Evolutionary conservation across 2,113 vertebrate genomes (phyloP), one percentile per base, ranked within the genome.

Genomic region (Heterotilapia buettikoferi): DNA sequence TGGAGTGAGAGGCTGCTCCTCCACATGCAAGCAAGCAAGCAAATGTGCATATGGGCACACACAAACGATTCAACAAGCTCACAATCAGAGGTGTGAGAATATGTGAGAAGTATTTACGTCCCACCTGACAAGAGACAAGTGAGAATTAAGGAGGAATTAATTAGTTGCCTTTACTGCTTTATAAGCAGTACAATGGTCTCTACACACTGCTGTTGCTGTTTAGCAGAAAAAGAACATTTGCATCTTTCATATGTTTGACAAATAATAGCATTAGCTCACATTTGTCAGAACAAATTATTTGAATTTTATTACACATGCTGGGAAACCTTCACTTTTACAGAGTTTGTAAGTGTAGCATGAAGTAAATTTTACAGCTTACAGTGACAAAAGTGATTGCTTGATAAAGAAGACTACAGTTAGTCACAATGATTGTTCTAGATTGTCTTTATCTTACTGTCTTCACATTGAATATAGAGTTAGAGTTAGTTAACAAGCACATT

Each of bases 1-100:
- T 90, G 7, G 73, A 18, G 76, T 9, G 68, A 89, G 71, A 80
- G 76, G 86, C 82, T 86, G 80, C 84, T 86, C 87, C 84, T 86
- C 82, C 90, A 90, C 86, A 83, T 84, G 78, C 81, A 89, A 82
- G 78, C 79, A 88, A 80, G 90, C 78, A 83, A 63, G 89, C 85
- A 90, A 90, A 59, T 66, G 47, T 87, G 52, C 45, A 85, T 82
- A 53, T 66, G 12, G 29, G 18, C 52, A 85, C 61, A 78, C 68
- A 73, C 83, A 87, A 82, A 61, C 11, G 4, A 61, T 59, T 90
- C 83, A 88, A 40, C 68, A 88, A 73, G 92, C 89, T 90, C 88
- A 93, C 89, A 92, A 82, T 93, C 89, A 89, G 92, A 94, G 84
- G 90, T 93, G 94, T 92, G 90, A 94, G 50, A 92, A 85, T 85